Evolutionary conservation across 2,113 vertebrate genomes (phyloP), one percentile per base, ranked within the genome.

Genomic region (Apodemus speciosus): DNA sequence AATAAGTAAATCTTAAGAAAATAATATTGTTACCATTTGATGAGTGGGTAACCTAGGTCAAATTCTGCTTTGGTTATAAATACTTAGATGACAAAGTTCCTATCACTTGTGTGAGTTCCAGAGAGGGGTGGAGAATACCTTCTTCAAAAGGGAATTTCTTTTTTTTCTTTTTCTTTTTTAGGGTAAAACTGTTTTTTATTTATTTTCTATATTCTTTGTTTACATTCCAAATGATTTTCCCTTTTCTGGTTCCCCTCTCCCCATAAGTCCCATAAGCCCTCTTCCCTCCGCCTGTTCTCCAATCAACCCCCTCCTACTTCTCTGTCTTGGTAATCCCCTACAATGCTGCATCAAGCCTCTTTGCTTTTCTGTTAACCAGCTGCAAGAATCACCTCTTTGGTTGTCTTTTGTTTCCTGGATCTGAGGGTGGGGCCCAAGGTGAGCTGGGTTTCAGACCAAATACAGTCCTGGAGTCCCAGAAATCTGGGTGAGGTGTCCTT

Each of bases 51-150:
- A 64, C 18, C 21, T 3, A 43, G 87, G n/a, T 9, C 23, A 1
- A 30, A 51, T 69, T 91, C 16, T 73, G 21, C 49, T 35, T 73
- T 69, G n/a, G 38, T 64, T 73, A 30, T 23, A 58, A 84, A 2
- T 15, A n/a, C n/a, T 21, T 13, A 56, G 35, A 62, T 6, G 51
- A 89, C 0, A 6, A 75, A 62, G 7, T 2, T 20, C 27, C 49
- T 14, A 2, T 4, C 0, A 8, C 23, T n/a, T 49, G 35, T 38
- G 35, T 5, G 46, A 0, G 0, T 16, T 68, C 27, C 4, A 0
- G 49, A 43, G 46, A 80, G 46, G 2, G 9, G 62, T 49, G 56
- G 10, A 18, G 5, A 14, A 27, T 38, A 15, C 3, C 0, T 53
- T 51, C 8, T 9, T 51, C 35, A 51, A 13, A 8, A 53, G 35